These are phyloP conservation scores for Colinus virginianus DNA, from an alignment of 2,113 vertebrate species.

Conservation along the genomic window DNA sequence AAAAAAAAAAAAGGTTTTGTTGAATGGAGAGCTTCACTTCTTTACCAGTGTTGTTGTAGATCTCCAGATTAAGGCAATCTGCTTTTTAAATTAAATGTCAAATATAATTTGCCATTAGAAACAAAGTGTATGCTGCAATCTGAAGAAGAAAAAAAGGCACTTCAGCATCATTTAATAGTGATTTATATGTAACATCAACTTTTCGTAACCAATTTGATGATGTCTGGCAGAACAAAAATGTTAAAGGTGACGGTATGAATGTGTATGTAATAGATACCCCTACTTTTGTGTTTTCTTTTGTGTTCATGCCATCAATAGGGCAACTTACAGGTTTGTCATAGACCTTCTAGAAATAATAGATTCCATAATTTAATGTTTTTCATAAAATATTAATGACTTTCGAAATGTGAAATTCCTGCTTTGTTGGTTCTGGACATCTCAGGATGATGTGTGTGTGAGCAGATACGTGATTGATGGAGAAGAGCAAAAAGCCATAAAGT, in stretches of 20 bases:
- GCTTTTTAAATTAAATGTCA: conserved; percentile 80
- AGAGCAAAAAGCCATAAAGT: background rate
- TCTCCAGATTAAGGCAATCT: conserved; percentile 73
- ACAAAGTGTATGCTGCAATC: conserved; percentile 50
- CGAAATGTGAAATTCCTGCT: background rate
- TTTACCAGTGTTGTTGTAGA: conserved; percentile 61
- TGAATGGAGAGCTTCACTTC: conserved; percentile 68
- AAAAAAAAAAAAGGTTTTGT: conserved; percentile 60
- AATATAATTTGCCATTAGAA: conserved; percentile 72
- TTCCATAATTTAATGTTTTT: conserved; percentile 41
- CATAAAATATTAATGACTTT: background rate
- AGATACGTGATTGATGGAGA: background rate
- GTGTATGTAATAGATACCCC: background rate
- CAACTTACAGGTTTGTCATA: conserved; percentile 16
- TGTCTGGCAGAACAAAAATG: conserved; percentile 20
- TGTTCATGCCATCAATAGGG: background rate
- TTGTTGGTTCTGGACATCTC: background rate
- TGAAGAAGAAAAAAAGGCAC: conserved; percentile 31
- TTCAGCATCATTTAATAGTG: conserved; percentile 49
- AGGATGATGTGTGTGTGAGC: background rate
- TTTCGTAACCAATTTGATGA: conserved; percentile 10
- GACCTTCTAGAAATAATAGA: conserved; percentile 19
- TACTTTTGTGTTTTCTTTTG: background rate
- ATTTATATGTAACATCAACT: conserved; percentile 47
- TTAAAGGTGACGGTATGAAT: background rate